phyloP scores from a whole-genome alignment of 2,113 vertebrate species.

The Chamaetylas fuelleborni region DNA sequence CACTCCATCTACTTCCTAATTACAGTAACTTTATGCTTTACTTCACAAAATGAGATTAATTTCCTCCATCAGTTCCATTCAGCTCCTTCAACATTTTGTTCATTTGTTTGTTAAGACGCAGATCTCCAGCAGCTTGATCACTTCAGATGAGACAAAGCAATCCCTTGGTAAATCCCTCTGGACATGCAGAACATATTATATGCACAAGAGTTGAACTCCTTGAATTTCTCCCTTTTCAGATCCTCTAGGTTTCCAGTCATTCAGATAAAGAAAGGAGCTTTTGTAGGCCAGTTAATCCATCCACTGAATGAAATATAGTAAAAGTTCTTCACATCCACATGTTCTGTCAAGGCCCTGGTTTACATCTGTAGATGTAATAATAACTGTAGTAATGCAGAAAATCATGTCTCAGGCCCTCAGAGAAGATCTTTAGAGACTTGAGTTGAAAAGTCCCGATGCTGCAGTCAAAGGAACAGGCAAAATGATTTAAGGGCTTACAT shows the following conservation, averaged over 20 bases:
- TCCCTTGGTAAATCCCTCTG: slow-evolving; percentile 47
- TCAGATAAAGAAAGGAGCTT: slow-evolving; percentile 57
- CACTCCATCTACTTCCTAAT: neutral
- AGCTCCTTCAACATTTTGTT: slow-evolving; percentile 21
- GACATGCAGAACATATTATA: slow-evolving; percentile 44
- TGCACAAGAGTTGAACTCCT: slow-evolving; percentile 27
- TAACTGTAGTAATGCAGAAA: slow-evolving; percentile 21
- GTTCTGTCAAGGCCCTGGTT: slow-evolving; percentile 29
- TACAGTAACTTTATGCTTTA: slow-evolving; percentile 41
- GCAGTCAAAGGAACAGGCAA: slow-evolving; percentile 31
- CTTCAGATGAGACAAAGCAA: slow-evolving; percentile 59
- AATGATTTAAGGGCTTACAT: slow-evolving; percentile 7
- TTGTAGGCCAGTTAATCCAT: slow-evolving; percentile 57
- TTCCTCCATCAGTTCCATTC: slow-evolving; percentile 27
- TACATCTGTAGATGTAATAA: slow-evolving; percentile 44
- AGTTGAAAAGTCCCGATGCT: neutral
- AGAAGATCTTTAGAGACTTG: slow-evolving; percentile 32
- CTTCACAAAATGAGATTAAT: slow-evolving; percentile 12
- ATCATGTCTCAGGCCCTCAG: neutral
- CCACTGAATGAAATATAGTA: slow-evolving; percentile 51
- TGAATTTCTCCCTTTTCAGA: slow-evolving; percentile 50
- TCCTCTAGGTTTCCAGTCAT: slow-evolving; percentile 47
- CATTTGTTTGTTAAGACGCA: slow-evolving; percentile 35
- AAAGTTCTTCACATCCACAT: slow-evolving; percentile 41
- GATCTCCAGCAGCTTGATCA: slow-evolving; percentile 45